Conservation (phyloP, 2,888 invertebrate genomes). For the Myathropa florea region DNA sequence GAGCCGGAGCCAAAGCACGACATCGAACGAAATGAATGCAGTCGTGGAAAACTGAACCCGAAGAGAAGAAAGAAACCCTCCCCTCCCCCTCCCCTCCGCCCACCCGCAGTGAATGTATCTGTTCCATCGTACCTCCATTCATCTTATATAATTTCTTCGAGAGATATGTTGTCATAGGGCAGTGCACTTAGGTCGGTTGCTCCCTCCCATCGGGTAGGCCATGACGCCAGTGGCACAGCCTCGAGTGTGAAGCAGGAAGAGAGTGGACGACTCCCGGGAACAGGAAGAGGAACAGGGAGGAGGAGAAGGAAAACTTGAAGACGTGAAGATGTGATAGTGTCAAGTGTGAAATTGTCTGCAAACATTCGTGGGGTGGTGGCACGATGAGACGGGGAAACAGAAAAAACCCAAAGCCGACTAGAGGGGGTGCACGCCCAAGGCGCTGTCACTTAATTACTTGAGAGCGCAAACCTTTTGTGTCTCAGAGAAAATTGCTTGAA, state of each 20-base stretch:
- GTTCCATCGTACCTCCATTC: neutral
- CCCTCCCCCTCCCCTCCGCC: neutral
- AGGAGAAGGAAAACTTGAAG: slow-evolving; percentile 22
- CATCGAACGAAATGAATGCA: slow-evolving; percentile 15
- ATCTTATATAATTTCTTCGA: neutral
- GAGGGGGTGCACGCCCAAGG: neutral
- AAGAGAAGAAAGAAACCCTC: slow-evolving; percentile 1
- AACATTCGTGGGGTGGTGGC: neutral
- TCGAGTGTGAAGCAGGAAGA: neutral
- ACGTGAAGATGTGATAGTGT: slow-evolving; percentile 54
- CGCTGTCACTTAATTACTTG: slow-evolving; percentile 67
- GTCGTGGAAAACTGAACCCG: neutral
- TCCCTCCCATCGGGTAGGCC: slow-evolving; percentile 4
- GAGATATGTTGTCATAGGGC: slow-evolving; percentile 66
- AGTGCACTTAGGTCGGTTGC: slow-evolving; percentile 55
- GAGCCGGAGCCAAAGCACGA: slow-evolving; percentile 32
- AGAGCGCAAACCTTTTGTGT: slow-evolving; percentile 55
- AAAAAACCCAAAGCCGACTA: neutral
- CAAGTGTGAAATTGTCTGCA: slow-evolving; percentile 51
- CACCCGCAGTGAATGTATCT: neutral
- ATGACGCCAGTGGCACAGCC: slow-evolving; percentile 9
- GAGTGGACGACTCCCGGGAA: neutral
- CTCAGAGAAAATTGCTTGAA: slow-evolving; percentile 61
- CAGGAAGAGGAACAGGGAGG: neutral
- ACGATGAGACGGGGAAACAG: neutral